Base-by-base conservation (phyloP, 2,113 vertebrate species). In the Orycteropus afer region DNA sequence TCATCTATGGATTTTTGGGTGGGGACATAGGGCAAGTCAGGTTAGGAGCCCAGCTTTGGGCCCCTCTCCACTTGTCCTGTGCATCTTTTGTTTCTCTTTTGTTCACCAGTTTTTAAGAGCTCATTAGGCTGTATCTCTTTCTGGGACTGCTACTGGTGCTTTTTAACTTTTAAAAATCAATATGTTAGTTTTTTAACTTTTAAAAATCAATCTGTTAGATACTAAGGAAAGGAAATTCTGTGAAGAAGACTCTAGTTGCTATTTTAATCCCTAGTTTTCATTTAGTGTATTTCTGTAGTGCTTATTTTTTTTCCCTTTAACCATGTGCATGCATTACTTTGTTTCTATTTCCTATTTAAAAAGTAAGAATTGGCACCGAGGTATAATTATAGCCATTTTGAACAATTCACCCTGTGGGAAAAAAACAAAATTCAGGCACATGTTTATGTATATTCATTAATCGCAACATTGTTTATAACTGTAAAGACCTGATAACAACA, bases 361-460 rank as follows among this genome's bases (percentile, higher is more conserved):
- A 78, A 78, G 29, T 67, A 86, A 86, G 57, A 86, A 86, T 57
- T n/a, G 67, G 32, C 79, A 77, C 4, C 45, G 27, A 53, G 79
- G 74, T 32, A 80, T 91, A 61, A 22, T 79, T 34, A 51, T 42
- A 93, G 40, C 42, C 63, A 86, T 59, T 86, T n/a, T 57, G 79
- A 92, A 47, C 40, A 57, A 9, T 55, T 47, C 40, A 40, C 1
- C 57, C 18, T 51, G 69, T 17, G 45, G 29, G 47, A 14, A 17
- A 87, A 93, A 61, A 25, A 5, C 79, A 51, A 93, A 77, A 90
- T 86, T 79, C 37, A 37, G 87, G 59, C 22, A 77, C 34, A 83
- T 40, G 29, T 67, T 77, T 55, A 76, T 76, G 61, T 3, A 65
- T 12, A 47, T 65, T 76, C 37, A 40, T 77, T 77, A 90, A 90